phyloP scores from a whole-genome alignment of 1,140 invertebrate species.

The Chlorops oryzae region DNA sequence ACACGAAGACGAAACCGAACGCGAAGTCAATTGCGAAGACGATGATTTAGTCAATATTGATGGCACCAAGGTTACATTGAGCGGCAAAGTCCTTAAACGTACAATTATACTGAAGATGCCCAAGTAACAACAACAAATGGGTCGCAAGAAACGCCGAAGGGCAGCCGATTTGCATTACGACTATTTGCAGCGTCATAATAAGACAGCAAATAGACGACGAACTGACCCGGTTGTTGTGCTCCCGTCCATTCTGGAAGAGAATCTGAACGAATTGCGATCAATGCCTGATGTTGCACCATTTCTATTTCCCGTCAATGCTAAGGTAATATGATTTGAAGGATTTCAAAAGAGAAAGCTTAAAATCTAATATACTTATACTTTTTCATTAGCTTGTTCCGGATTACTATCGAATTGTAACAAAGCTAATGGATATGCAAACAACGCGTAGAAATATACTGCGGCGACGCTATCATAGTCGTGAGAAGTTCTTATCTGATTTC shows the following conservation, averaged over 20 bases:
- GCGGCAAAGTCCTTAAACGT: conserved; percentile 74
- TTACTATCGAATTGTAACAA: conserved; percentile 86
- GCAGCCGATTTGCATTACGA: conserved; percentile 79
- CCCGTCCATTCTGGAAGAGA: conserved; percentile 85
- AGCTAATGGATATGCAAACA: conserved; percentile 96
- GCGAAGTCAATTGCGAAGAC: conserved; percentile 67
- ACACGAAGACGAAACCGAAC: conserved; percentile 75
- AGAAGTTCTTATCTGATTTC: conserved; percentile 91
- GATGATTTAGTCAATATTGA: conserved; percentile 89
- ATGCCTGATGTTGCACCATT: conserved; percentile 90
- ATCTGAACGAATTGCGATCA: conserved; percentile 89
- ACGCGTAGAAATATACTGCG: conserved; percentile 88
- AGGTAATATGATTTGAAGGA: conserved; percentile 56
- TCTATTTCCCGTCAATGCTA: conserved; percentile 88
- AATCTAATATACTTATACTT: conserved; percentile 3
- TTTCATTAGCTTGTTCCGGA: conserved; percentile 70
- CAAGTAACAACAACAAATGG: conserved; percentile 67
- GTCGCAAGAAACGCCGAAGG: conserved; percentile 62
- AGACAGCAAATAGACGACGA: conserved; percentile 84
- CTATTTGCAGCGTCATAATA: conserved; percentile 82
- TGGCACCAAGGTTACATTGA: conserved; percentile 81
- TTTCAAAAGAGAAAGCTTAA: conserved; percentile 9
- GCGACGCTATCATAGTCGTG: conserved; percentile 88
- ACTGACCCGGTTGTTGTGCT: conserved; percentile 95
- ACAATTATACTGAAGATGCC: conserved; percentile 77